Base-by-base conservation (phyloP, 2,797 vertebrate species). In the Prionace glauca region DNA sequence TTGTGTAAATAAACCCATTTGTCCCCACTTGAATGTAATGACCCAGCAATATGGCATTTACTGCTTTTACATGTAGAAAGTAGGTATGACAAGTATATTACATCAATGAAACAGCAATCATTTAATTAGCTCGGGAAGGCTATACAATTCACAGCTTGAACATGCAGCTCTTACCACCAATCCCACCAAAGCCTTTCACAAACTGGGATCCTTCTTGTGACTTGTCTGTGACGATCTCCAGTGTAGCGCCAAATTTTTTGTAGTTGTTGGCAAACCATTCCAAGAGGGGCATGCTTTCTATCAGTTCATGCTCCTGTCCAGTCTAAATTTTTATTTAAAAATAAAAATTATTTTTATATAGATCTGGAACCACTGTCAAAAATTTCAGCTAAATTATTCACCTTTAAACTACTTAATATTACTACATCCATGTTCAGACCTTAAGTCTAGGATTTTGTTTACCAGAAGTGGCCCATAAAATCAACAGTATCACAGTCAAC, bases 261-360 rank as follows among this genome's bases (percentile, higher is more conserved):
- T 99, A 99, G 97, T 98, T 99, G 97, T 99, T 99, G 96, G 99
- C 99, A 97, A 99, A 99, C 99, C 99, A 99, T 97, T 99, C 99
- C 97, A 99, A 97, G 96, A 99, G 97, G 29, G 99, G 99, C 99
- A 99, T 99, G 97, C 99, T 99, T 97, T 99, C 99, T 93, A 99
- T 98, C 96, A 99, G 97, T 97, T 99, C 99, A 0, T 99, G 99
- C 96, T 99, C 99, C 97, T 99, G 99, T 96, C 99, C 99, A 92
- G 99, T 99, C 99, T 99, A 96, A 0, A 74, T 36, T 26, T 36
- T 69, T 24, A 12, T 60, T 41, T 2, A 56, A 45, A 65, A 86
- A 95, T 79, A 1, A 90, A 56, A n/a, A 36, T 92, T 36, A 91
- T 32, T 2, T 65, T 92, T 65, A 18, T 92, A 16, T 36, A 67